A percentile compares a stretch with the other conserved stretches of the same genome.
phyloP scores from a whole-genome alignment of 1,140 invertebrate species.

The Adelges cooleyi region DNA sequence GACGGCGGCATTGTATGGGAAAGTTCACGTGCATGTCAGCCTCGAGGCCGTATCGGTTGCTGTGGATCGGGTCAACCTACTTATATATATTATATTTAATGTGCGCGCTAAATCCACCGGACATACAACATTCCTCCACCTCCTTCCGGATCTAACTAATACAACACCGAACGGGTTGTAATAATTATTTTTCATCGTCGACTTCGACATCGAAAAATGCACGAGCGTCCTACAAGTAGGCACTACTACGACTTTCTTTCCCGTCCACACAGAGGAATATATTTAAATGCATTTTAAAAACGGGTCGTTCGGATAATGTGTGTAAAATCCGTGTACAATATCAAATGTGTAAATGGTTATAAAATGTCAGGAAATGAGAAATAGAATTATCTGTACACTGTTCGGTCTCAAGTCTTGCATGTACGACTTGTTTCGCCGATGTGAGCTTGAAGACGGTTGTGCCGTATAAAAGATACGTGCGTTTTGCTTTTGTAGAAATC shows the following conservation, averaged over 20 bases:
- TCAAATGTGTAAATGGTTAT: too few species aligned
- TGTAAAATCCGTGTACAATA: too few species aligned
- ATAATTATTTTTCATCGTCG: not conserved
- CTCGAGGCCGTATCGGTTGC: not conserved
- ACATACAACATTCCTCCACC: slow-evolving; percentile 19
- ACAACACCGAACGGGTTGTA: not conserved
- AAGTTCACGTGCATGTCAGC: slow-evolving; percentile 9
- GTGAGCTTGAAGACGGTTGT: too few species aligned
- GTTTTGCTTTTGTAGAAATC: too few species aligned
- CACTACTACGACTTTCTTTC: not conserved
- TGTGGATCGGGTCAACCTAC: slow-evolving; percentile 11
- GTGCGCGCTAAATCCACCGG: slow-evolving; percentile 8
- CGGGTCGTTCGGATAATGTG: not conserved
- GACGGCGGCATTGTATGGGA: not conserved
- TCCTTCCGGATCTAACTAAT: slow-evolving; percentile 4
- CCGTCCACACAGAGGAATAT: not conserved
- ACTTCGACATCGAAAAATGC: not conserved
- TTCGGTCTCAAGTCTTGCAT: too few species aligned
- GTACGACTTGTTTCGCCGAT: too few species aligned
- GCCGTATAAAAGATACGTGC: too few species aligned
- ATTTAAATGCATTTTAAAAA: not conserved
- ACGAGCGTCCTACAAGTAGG: not conserved
- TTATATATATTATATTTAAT: not conserved
- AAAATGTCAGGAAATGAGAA: too few species aligned
- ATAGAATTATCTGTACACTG: too few species aligned